Percentiles rank a stretch among this genome's conserved stretches.
phyloP scores from a whole-genome alignment of 2,888 invertebrate genomes.

The Synergus japonicus region DNA sequence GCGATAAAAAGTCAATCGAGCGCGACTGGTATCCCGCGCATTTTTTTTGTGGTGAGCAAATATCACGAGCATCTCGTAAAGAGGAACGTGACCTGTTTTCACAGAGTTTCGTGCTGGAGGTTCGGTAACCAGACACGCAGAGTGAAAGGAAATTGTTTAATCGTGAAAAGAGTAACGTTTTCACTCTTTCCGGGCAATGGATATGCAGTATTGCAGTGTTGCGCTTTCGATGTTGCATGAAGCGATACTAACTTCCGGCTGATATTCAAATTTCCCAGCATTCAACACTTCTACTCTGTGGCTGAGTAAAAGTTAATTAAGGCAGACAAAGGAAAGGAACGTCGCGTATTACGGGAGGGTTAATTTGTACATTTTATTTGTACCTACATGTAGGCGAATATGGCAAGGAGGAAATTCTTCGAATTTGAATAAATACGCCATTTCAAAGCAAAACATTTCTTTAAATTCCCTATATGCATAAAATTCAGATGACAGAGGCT shows the following conservation, averaged over 20 bases:
- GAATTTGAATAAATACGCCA: conserved; percentile 28
- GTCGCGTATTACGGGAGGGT: conserved; percentile 21
- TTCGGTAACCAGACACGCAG: conserved; percentile 33
- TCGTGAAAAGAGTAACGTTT: conserved; percentile 46
- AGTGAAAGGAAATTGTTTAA: conserved; percentile 54
- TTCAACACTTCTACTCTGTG: conserved; percentile 10
- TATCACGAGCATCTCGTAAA: conserved; percentile 40
- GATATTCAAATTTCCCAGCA: conserved; percentile 38
- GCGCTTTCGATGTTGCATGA: conserved; percentile 14
- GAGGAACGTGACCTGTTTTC: conserved; percentile 43
- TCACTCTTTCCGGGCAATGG: conserved; percentile 41
- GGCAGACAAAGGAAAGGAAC: conserved; percentile 36
- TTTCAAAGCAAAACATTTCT: background rate
- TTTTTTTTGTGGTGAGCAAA: conserved; percentile 26
- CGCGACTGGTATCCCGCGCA: background rate
- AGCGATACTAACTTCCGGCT: conserved; percentile 13
- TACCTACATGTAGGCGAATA: background rate
- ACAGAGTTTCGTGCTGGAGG: conserved; percentile 37
- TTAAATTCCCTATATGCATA: background rate
- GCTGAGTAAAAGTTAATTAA: conserved; percentile 37
- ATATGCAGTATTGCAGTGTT: background rate
- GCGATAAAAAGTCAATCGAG: conserved; percentile 20
- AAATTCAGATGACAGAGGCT: background rate
- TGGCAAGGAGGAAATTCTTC: conserved; percentile 2
- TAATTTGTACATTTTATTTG: conserved; percentile 26